phyloP scores from a whole-genome alignment of 1,140 invertebrate genomes.

The Drosophila erecta region DNA sequence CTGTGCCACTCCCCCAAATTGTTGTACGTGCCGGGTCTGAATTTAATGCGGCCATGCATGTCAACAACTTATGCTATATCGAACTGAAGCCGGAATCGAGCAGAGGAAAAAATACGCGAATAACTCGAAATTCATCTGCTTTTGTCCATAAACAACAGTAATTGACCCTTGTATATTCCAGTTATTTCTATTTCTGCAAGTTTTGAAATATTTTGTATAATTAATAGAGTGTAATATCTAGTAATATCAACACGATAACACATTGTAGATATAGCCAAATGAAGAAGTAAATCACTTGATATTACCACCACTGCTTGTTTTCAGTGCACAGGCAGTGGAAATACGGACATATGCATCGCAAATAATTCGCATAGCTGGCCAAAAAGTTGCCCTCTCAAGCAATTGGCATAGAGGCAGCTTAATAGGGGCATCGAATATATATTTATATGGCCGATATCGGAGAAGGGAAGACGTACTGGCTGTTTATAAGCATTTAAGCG shows the following conservation, averaged over 20 bases:
- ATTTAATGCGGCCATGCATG: constrained; percentile 68
- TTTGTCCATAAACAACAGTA: too few species aligned
- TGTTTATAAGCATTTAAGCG: constrained; percentile 76
- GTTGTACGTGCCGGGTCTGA: constrained; percentile 66
- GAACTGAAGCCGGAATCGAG: constrained; percentile 11
- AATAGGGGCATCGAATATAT: constrained; percentile 27
- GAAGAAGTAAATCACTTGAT: too few species aligned
- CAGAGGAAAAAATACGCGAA: background rate
- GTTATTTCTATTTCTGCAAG: too few species aligned
- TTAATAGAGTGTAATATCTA: too few species aligned
- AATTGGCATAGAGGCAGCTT: constrained; percentile 48
- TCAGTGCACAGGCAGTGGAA: constrained; percentile 3
- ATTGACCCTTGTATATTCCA: too few species aligned
- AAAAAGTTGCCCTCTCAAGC: constrained; percentile 51
- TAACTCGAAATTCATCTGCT: too few species aligned
- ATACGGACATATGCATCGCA: constrained; percentile 57
- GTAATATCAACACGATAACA: too few species aligned
- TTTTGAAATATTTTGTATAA: too few species aligned
- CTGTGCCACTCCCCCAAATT: constrained; percentile 32
- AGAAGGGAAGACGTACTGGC: constrained; percentile 3
- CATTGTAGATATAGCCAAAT: too few species aligned
- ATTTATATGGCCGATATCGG: constrained; percentile 3
- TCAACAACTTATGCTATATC: constrained; percentile 66
- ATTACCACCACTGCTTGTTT: background rate
- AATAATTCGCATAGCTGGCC: constrained; percentile 59